Base-by-base conservation (phyloP, 1,140 invertebrate genomes). In the Atta colombica region DNA sequence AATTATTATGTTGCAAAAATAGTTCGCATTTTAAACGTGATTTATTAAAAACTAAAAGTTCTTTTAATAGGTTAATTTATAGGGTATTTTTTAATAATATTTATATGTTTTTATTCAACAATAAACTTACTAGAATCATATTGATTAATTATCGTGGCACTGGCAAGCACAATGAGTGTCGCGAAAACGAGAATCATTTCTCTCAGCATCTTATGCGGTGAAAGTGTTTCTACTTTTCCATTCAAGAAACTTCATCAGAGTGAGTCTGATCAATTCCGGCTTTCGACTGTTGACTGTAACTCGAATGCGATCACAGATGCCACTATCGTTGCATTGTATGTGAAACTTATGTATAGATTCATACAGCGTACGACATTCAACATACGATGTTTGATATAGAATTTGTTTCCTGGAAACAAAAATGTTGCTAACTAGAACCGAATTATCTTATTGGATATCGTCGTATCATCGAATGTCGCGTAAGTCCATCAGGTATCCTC, bases 121-220 rank as follows among this genome's bases (percentile, higher is more conserved):
- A 39, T 39, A 58, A 77, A 94, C 92, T 81, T 74, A 94, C 93
- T 91, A 31, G 60, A 85, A 7, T 81, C 81, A 53, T 94, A 95
- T 0, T 91, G 21, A 51, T 88, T 85, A 60, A 94, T 93, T 75
- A 87, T 8, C 2, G 94, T 94, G 2, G 93, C 90, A 84, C 18
- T 39, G 25, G 86, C 88, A 39, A 92, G 35, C 25, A 85, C 85
- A 71, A 88, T 63, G 58, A 91, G 82, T 25, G 90, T 85, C 80
- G 90, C 72, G 78, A 94, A 88, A 91, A 93, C 88, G 85, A 94
- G 75, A 35, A 93, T 10, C 66, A 88, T 90, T 91, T 81, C 80
- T 84, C 86, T 93, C 86, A 92, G 69, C 94, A 94, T 94, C 72
- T 86, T 74, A 7, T 39, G 35, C 35, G 86, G 90, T 92, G 93